Percentiles rank a stretch among this genome's conserved stretches.
Conservation (phyloP, 2,888 invertebrate genomes). For the Pyralis farinalis region DNA sequence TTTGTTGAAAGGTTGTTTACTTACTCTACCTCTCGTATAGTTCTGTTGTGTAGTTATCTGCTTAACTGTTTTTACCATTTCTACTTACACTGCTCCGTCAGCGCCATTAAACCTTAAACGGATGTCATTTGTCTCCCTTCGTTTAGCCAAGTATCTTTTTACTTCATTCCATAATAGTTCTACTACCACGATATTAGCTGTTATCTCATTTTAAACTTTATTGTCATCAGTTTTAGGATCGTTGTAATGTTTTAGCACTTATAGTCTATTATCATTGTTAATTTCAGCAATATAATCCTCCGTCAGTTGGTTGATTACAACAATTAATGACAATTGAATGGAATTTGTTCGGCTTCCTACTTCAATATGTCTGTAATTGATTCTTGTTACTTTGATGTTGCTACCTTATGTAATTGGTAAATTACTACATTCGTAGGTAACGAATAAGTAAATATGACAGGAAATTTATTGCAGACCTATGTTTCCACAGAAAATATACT, state of each 20-base stretch:
- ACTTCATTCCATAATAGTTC: constrained; percentile 40
- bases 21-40: background rate
- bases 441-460: too few species aligned
- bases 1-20: too few species aligned
- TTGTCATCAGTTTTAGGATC: constrained; percentile 23
- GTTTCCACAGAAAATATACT: too few species aligned
- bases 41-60: constrained; percentile 4
- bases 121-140: constrained; percentile 49
- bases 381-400: constrained; percentile 11
- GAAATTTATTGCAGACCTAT: too few species aligned
- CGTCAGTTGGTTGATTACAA: constrained; percentile 73
- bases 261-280: constrained; percentile 55
- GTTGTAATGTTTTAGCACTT: constrained; percentile 20
- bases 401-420: constrained; percentile 4
- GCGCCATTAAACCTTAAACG: constrained; percentile 50
- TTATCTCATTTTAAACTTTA: constrained; percentile 31
- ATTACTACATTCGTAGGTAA: background rate
- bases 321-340: constrained; percentile 77
- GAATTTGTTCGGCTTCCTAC: constrained; percentile 69
- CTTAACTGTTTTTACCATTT: constrained; percentile 16
- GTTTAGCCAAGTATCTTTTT: constrained; percentile 47
- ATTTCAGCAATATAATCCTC: constrained; percentile 68
- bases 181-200: constrained; percentile 10
- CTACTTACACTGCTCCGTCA: constrained; percentile 40
- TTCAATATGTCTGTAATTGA: constrained; percentile 31